A percentile compares a stretch with the other conserved stretches of the same genome.
Evolutionary conservation across 2,888 invertebrate species (phyloP).

Genomic region (Drosophila quasianomalipes): DNA sequence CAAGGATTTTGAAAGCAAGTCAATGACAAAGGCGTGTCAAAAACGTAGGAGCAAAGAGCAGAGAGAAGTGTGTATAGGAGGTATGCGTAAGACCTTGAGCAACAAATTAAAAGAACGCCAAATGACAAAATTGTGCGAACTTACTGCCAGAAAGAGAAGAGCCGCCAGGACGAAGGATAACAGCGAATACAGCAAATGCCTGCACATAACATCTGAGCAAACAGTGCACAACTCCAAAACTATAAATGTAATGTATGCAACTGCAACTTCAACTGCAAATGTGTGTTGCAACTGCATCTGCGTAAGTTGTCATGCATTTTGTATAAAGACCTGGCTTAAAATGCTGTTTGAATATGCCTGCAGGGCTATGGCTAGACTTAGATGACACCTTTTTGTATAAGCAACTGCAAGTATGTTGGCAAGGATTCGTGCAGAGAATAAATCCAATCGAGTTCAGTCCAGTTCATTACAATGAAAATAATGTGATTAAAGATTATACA

Average conservation of each 20-base stretch:
- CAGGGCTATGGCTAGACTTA: conserved; percentile 23
- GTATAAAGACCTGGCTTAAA: conserved; percentile 42
- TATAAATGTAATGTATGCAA: background rate
- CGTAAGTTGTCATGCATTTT: conserved; percentile 32
- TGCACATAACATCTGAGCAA: conserved; percentile 16
- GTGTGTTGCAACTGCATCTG: conserved; percentile 9
- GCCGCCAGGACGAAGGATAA: conserved; percentile 27
- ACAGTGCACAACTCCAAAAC: conserved; percentile 8
- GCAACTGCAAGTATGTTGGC: background rate
- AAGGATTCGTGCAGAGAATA: background rate
- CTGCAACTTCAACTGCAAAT: conserved; percentile 5
- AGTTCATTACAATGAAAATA: too few species aligned
- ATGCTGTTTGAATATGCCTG: conserved; percentile 47
- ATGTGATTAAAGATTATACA: background rate
- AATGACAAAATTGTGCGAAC: conserved; percentile 41
- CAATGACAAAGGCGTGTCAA: conserved; percentile 34
- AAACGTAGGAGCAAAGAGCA: background rate
- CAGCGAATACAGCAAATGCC: conserved; percentile 15
- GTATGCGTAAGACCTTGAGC: conserved; percentile 12
- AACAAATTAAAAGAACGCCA: conserved; percentile 45
- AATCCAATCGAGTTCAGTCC: background rate
- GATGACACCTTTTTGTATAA: background rate
- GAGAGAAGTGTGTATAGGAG: background rate
- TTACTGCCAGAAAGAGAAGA: conserved; percentile 2
- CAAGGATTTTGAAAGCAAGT: conserved; percentile 45